Conservation (phyloP, 2,888 invertebrate species). For the Entomobrya multifasciata region DNA sequence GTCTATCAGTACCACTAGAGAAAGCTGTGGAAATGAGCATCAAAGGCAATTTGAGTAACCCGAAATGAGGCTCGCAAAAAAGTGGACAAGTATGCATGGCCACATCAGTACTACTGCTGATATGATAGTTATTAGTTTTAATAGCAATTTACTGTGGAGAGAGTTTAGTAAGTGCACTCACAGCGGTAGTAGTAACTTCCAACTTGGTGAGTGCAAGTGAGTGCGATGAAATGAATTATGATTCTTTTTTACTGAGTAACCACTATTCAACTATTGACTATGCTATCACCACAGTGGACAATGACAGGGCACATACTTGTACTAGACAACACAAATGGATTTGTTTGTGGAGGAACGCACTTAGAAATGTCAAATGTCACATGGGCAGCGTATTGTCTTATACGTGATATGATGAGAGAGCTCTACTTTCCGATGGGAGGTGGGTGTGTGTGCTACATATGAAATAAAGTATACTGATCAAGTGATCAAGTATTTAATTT, state of each 20-base stretch:
- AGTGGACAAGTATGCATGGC: not conserved
- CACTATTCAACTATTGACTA: too few species aligned
- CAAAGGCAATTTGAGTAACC: slow-evolving; percentile 15
- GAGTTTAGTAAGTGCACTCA: not conserved
- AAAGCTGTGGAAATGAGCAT: slow-evolving; percentile 53
- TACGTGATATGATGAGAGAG: too few species aligned
- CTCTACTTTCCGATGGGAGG: too few species aligned
- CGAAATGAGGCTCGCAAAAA: slow-evolving; percentile 41
- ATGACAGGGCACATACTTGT: too few species aligned
- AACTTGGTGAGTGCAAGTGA: not conserved
- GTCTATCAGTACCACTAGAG: too few species aligned
- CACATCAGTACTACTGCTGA: slow-evolving; percentile 4
- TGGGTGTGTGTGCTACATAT: too few species aligned
- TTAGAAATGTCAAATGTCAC: slow-evolving; percentile 51
- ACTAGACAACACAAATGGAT: too few species aligned
- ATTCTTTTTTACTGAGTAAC: not conserved
- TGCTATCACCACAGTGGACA: too few species aligned
- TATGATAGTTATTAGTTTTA: too few species aligned
- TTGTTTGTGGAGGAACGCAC: not conserved
- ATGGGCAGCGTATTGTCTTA: too few species aligned
- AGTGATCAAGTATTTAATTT: too few species aligned
- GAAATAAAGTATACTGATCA: too few species aligned
- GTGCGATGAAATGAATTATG: slow-evolving; percentile 11
- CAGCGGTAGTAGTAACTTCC: not conserved
- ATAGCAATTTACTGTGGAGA: slow-evolving; percentile 1